Conservation (phyloP, 2,888 invertebrate genomes). For the Plebejus anna region DNA sequence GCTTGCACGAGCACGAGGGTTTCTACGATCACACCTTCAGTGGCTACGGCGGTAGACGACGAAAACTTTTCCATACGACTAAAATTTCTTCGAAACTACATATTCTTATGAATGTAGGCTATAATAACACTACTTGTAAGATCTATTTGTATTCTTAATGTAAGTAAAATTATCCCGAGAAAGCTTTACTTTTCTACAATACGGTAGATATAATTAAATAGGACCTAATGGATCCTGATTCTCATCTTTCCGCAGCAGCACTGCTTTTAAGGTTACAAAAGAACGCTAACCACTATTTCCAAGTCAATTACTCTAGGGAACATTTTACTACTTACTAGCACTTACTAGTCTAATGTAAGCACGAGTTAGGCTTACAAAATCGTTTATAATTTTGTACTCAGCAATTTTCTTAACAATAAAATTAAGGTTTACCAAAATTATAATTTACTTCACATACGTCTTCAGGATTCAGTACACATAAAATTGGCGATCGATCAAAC, state of each 20-base stretch:
- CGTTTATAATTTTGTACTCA: slow-evolving; percentile 78
- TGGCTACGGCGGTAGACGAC: slow-evolving; percentile 46
- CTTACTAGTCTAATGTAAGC: slow-evolving; percentile 72
- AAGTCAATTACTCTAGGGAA: slow-evolving; percentile 93
- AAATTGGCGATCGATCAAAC: slow-evolving; percentile 35
- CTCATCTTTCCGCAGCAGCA: slow-evolving; percentile 47
- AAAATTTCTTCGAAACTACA: slow-evolving; percentile 50
- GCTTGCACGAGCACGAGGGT: slow-evolving; percentile 10
- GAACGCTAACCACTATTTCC: slow-evolving; percentile 82
- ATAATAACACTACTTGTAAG: slow-evolving; percentile 69
- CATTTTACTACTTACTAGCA: slow-evolving; percentile 83
- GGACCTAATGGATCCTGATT: slow-evolving; percentile 49
- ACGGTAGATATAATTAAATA: slow-evolving; percentile 55
- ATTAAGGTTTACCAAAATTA: slow-evolving; percentile 53
- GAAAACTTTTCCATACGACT: slow-evolving; percentile 33
- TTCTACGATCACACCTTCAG: slow-evolving; percentile 40
- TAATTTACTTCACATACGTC: slow-evolving; percentile 36
- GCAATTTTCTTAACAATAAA: slow-evolving; percentile 70
- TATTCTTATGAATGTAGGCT: slow-evolving; percentile 78
- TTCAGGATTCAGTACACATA: slow-evolving; percentile 33
- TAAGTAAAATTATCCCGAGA: slow-evolving; percentile 63
- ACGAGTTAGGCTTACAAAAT: slow-evolving; percentile 69
- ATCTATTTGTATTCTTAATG: slow-evolving; percentile 62
- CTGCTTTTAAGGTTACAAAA: slow-evolving; percentile 47
- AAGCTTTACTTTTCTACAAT: slow-evolving; percentile 75